A percentile compares a stretch with the other conserved stretches of the same genome.
phyloP scores from a whole-genome alignment of 2,888 invertebrate species.

The Phania funesta region DNA sequence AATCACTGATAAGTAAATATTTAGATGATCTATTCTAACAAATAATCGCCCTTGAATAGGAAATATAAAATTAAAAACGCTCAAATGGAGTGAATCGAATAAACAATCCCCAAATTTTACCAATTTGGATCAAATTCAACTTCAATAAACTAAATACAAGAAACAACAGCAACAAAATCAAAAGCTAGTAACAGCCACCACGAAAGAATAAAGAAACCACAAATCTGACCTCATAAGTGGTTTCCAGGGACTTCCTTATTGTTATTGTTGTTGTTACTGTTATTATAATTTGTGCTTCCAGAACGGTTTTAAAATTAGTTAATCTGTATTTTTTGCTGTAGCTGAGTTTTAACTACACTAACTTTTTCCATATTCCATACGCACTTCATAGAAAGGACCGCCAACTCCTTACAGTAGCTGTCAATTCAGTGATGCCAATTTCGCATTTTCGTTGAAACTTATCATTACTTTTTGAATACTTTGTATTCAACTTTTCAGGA shows the following conservation, averaged over 20 bases:
- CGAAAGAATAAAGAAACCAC: constrained; percentile 22
- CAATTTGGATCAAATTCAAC: constrained; percentile 35
- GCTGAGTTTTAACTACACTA: too few species aligned
- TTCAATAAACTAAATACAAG: background rate
- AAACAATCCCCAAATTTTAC: constrained; percentile 29
- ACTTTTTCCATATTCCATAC: too few species aligned
- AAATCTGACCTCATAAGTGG: constrained; percentile 67
- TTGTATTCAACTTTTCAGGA: too few species aligned
- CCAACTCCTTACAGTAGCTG: too few species aligned
- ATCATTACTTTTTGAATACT: too few species aligned
- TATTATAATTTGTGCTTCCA: constrained; percentile 1
- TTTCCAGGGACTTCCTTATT: constrained; percentile 63
- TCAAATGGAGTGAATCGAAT: constrained; percentile 37
- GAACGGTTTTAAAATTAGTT: background rate
- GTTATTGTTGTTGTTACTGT: constrained; percentile 23
- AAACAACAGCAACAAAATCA: constrained; percentile 18
- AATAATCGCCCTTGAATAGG: constrained; percentile 2
- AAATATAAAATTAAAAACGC: constrained; percentile 41
- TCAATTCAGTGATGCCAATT: too few species aligned
- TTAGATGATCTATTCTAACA: too few species aligned
- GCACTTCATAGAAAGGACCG: too few species aligned
- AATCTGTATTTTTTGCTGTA: too few species aligned
- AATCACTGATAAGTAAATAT: too few species aligned
- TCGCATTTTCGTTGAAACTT: too few species aligned
- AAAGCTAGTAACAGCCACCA: background rate